Percentiles rank a stretch among this genome's conserved stretches.
phyloP scores from a whole-genome alignment of 2,888 invertebrate genomes.

The Pilophorus perplexus region DNA sequence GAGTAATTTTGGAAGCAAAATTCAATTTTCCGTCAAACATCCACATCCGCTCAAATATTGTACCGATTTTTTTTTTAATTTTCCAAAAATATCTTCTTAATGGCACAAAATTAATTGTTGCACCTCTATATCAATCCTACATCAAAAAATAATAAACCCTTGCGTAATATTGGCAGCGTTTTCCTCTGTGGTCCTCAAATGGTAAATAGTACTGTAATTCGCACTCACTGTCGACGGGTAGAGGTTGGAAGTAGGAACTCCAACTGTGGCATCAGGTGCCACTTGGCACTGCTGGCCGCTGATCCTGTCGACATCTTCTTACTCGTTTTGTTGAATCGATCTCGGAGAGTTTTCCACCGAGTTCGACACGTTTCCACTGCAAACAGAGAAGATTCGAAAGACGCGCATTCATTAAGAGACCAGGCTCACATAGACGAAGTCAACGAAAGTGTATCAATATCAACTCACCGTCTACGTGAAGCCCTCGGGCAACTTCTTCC shows the following conservation, averaged over 20 bases:
- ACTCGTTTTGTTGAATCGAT: not conserved
- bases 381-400: not conserved
- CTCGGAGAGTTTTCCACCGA: not conserved
- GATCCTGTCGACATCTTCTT: not conserved
- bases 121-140: too few relatives aligned
- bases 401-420: not conserved
- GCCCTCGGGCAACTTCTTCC: not conserved
- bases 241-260: not conserved
- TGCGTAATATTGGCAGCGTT: too few relatives aligned
- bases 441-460: conserved; percentile 6
- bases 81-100: too few relatives aligned
- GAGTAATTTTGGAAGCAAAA: too few relatives aligned
- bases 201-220: not conserved
- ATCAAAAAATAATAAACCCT: too few relatives aligned
- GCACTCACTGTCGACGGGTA: not conserved
- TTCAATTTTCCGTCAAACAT: too few relatives aligned
- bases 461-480: conserved; percentile 4
- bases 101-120: too few relatives aligned
- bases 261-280: not conserved
- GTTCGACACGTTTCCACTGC: conserved; percentile 9
- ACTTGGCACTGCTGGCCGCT: not conserved
- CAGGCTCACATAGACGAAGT: not conserved
- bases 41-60: too few relatives aligned
- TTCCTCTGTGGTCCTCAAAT: too few relatives aligned
- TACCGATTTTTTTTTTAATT: too few relatives aligned